A percentile compares a stretch with the other conserved stretches of the same genome.
phyloP scores from a whole-genome alignment of 2,797 vertebrate species.

The Carduelis carduelis region DNA sequence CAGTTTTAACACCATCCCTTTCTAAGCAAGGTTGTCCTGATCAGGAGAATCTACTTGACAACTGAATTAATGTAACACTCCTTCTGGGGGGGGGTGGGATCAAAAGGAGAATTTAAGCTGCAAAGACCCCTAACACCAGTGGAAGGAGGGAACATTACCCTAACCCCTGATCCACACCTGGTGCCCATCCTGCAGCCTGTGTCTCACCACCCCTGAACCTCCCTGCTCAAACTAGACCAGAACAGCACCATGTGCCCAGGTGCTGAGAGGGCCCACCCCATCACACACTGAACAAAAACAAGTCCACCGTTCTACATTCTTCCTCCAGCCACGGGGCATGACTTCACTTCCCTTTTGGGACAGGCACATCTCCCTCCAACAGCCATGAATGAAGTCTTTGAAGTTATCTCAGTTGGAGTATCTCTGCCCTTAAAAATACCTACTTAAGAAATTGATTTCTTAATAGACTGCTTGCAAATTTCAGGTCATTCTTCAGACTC shows the following conservation, averaged over 20 bases:
- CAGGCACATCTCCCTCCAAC: fast-evolving
- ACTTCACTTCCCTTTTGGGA: neutral
- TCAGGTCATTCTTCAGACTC: neutral
- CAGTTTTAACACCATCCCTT: neutral
- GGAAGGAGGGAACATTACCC: neutral
- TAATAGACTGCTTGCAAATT: neutral
- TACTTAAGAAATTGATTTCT: neutral
- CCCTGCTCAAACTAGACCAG: neutral
- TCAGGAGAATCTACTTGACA: neutral
- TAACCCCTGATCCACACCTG: neutral
- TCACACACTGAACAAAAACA: neutral
- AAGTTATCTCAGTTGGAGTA: neutral
- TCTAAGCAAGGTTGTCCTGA: neutral
- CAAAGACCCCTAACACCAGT: neutral
- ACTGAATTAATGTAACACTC: neutral
- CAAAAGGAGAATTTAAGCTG: neutral
- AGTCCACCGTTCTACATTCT: neutral
- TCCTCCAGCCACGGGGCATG: neutral
- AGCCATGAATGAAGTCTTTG: fast-evolving
- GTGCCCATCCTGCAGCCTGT: neutral
- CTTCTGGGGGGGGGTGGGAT: neutral
- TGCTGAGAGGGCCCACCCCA: neutral
- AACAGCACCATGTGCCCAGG: fast-evolving
- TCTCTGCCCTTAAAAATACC: neutral
- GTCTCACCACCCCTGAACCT: neutral